Base-by-base conservation (phyloP, 2,113 vertebrate genomes). In the Harpagus bidentatus region DNA sequence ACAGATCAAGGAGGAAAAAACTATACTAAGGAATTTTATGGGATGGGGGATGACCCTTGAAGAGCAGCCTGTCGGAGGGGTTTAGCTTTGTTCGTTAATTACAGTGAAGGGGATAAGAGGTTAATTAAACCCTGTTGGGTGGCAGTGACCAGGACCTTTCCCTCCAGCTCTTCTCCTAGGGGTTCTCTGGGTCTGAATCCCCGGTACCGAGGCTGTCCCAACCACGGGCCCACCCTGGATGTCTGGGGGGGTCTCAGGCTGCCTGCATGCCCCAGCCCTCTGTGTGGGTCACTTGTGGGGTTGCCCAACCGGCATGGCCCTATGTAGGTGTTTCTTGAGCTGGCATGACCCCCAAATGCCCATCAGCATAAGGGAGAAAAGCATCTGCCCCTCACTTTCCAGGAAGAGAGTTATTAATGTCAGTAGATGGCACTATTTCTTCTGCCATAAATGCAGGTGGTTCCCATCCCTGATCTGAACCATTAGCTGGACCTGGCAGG, bases 361-460 rank as follows among this genome's bases (percentile, higher is more conserved):
- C 10, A 34, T 19, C 31, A 1, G 14, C 42, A 5, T 25, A 0
- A 23, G 11, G 8, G 22, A 82, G 47, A 40, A 13, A 11, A 71
- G 31, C 55, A 7, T 52, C 40, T 2, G 2, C 23, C 59, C 20
- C 63, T 13, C 0, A 72, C 91, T 95, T 91, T 97, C 96, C 72
- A 95, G 91, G 91, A 94, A 95, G 5, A 16, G 21, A 23, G 53
- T 31, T 15, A 11, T 38, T n/a, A 7, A 32, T 45, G 97, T 95
- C 97, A 82, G 96, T 89, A 97, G 97, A 90, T 97, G 97, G 96
- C 94, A 93, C 95, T 89, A 25, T 97, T 97, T 97, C 90, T 97
- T 95, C 87, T 96, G 85, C 0, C 15, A 83, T 84, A 66, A 91
- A 26, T 13, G 74, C 58, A 7, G 52, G 25, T 45, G 47, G 7